These are phyloP conservation scores for Leucosticte australis DNA, from an alignment of 2,113 vertebrate genomes.

Conservation along the genomic window DNA sequence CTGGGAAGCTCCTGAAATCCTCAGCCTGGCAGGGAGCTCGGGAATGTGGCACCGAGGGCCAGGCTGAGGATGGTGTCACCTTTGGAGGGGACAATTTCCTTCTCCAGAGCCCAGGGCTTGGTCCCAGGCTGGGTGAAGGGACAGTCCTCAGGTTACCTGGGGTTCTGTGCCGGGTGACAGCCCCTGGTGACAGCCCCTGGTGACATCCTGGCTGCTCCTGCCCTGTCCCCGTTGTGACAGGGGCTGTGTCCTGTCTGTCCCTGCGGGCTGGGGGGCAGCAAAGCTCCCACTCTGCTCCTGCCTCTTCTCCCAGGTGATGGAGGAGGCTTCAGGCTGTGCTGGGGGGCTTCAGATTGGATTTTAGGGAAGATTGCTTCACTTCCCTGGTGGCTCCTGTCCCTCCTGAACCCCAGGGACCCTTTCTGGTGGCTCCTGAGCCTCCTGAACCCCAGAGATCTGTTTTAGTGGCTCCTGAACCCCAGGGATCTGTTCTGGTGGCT, in stretches of 20 bases:
- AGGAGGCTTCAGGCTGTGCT: neutral
- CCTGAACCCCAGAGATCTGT: neutral
- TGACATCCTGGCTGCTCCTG: neutral
- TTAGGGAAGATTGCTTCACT: neutral
- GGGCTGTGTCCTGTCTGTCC: too few relatives aligned
- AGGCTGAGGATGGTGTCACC: neutral
- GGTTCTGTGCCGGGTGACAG: neutral
- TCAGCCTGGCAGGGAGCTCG: rapidly evolving
- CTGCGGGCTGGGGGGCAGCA: neutral
- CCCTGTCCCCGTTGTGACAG: neutral
- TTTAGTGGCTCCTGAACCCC: too few relatives aligned
- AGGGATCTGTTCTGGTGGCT: too few relatives aligned
- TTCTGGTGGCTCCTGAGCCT: too few relatives aligned
- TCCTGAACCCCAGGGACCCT: neutral
- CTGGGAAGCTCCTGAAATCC: neutral
- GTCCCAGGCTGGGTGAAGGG: neutral
- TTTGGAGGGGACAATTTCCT: neutral
- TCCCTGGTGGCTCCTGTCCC: neutral
- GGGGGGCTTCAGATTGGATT: neutral
- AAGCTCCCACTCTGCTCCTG: neutral
- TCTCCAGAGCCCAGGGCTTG: neutral
- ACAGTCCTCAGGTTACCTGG: neutral
- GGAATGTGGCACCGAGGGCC: neutral
- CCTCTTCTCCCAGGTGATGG: neutral
- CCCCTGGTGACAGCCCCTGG: neutral